These are phyloP conservation scores for Pachyuromys duprasi DNA, from an alignment of 2,797 vertebrate species.

Conservation along the genomic window DNA sequence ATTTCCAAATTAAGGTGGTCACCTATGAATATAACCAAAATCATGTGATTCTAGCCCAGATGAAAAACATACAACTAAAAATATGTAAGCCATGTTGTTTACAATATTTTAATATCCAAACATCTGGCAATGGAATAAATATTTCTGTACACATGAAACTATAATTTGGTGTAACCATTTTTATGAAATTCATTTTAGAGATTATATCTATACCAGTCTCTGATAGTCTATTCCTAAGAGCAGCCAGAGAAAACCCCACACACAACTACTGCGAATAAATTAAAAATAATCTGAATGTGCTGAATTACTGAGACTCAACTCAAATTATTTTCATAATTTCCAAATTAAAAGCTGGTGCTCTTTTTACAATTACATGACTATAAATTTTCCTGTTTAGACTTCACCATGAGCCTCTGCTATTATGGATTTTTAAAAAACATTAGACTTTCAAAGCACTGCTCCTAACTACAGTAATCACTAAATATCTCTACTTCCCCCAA, in stretches of 20 bases:
- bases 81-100: neutral
- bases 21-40: neutral
- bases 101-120: slow-evolving; percentile 32
- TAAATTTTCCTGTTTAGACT: slow-evolving; percentile 34
- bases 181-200: slow-evolving; percentile 51
- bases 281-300: slow-evolving; percentile 23
- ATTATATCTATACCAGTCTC: neutral
- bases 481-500: neutral
- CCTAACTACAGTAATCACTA: slow-evolving; percentile 30
- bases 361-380: slow-evolving; percentile 21
- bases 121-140: slow-evolving; percentile 30
- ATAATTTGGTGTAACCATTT: neutral
- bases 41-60: neutral
- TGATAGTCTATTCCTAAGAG: neutral
- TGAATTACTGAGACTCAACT: neutral
- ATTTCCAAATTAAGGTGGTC: neutral
- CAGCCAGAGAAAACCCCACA: neutral
- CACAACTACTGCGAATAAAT: slow-evolving; percentile 46
- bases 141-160: slow-evolving; percentile 2
- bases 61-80: slow-evolving; percentile 15
- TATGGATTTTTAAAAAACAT: slow-evolving; percentile 38
- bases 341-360: slow-evolving; percentile 15
- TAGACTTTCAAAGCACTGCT: slow-evolving; percentile 59
- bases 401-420: neutral
- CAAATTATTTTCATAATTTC: slow-evolving; percentile 37